These are phyloP conservation scores for Danio kyathit DNA, from an alignment of 2,797 vertebrate species.

Conservation along the genomic window DNA sequence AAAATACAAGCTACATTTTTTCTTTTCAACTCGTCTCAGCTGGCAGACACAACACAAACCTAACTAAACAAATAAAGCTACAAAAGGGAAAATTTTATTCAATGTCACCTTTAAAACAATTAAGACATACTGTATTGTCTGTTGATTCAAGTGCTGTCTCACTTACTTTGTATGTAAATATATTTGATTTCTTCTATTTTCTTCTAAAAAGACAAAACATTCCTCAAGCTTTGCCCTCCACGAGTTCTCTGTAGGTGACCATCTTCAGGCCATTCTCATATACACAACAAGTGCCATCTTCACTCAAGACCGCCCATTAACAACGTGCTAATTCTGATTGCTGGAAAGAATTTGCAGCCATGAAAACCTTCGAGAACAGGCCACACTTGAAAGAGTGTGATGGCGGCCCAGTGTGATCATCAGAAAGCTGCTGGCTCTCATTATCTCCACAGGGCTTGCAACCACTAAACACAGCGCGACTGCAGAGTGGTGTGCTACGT, in stretches of 20 bases:
- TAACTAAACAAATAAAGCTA: too few species aligned
- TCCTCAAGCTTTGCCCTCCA: not conserved
- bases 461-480: slow-evolving; percentile 57
- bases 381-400: slow-evolving; percentile 48
- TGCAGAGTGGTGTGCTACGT: slow-evolving; percentile 45
- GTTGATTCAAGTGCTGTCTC: too few species aligned
- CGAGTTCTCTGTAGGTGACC: not conserved
- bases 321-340: slow-evolving; percentile 45
- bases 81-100: too few species aligned
- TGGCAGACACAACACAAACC: too few species aligned
- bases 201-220: too few species aligned
- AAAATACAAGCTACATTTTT: too few species aligned
- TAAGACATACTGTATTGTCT: too few species aligned
- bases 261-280: not conserved
- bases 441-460: slow-evolving; percentile 51
- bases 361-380: slow-evolving; percentile 39
- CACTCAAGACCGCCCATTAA: slow-evolving; percentile 24
- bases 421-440: slow-evolving; percentile 48
- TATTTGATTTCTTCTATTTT: too few species aligned
- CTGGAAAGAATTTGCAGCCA: slow-evolving; percentile 45
- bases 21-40: too few species aligned
- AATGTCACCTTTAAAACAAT: too few species aligned
- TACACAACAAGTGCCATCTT: slow-evolving; percentile 19
- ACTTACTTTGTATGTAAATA: too few species aligned
- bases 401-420: slow-evolving; percentile 48